Evolutionary conservation across 2,113 vertebrate species (phyloP), one percentile per base, ranked within the genome.

Genomic region (Tragelaphus scriptus): DNA sequence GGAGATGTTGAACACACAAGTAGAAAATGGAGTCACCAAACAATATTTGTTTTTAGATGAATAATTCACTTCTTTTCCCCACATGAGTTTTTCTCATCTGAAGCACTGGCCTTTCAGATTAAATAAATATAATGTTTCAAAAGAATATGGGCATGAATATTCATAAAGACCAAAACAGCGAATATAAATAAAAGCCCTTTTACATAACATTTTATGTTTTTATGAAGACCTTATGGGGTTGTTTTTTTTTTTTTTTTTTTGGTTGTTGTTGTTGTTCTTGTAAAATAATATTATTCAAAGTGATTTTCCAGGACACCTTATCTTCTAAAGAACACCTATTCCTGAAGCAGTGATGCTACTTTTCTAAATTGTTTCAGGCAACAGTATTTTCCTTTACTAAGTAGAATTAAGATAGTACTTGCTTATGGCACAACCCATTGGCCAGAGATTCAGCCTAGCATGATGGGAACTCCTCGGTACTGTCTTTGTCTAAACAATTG

Each of bases 101-200:
- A 97, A 91, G 96, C 80, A 85, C n/a, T 97, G 96, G 96, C 95
- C 97, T 98, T 98, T 98, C 90, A 93, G 86, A 98, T 97, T 97
- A 97, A 98, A 96, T 97, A 98, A 98, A 97, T 96, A 95, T 86
- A 97, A 93, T 96, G 58, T 95, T 97, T 97, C 93, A 95, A 97
- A 98, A 96, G 97, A 95, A 96, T 96, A 87, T 96, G 91, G 89
- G 25, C 71, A 98, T 98, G 97, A 97, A 98, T 98, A 98, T 98
- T 97, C 96, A 98, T 98, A 65, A 97, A 93, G 85, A 97, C 82
- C 82, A 84, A 91, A 97, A 75, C 97, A 97, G 89, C 11, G 87
- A 89, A 75, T 93, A 97, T 97, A 97, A 98, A 97, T 98, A 97
- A 95, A 94, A 97, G 80, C 58, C 82, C 71, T 95, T 95, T 97